Evolutionary conservation across 2,113 vertebrate genomes (phyloP).

Genomic region (Oenanthe oenanthe): DNA sequence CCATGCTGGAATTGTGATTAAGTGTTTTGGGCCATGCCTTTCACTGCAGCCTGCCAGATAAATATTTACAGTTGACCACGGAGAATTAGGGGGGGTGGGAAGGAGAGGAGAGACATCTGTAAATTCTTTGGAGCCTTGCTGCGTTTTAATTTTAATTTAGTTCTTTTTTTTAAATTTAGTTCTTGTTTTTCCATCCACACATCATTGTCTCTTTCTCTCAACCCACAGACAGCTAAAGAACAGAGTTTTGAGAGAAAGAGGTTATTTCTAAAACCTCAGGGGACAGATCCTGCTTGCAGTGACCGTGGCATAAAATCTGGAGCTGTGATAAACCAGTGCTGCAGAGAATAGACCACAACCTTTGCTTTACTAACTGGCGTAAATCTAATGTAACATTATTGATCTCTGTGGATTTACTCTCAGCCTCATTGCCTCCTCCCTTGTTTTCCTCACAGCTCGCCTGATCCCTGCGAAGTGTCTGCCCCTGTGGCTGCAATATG

Average conservation of each 20-base stretch:
- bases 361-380: constrained; percentile 21
- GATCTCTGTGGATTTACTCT: constrained; percentile 47
- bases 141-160: constrained; percentile 43
- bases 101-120: constrained; percentile 57
- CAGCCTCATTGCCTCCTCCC: background rate
- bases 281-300: background rate
- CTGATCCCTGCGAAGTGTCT: background rate
- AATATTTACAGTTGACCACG: constrained; percentile 71
- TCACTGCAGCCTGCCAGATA: constrained; percentile 64
- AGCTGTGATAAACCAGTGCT: background rate
- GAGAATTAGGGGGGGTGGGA: background rate
- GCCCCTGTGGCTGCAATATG: background rate
- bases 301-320: background rate
- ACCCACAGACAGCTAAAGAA: background rate
- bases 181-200: constrained; percentile 31
- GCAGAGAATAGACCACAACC: background rate
- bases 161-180: too few relatives aligned
- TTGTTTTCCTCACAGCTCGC: constrained; percentile 15
- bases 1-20: constrained; percentile 57
- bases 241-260: background rate
- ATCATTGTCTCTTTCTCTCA: constrained; percentile 4
- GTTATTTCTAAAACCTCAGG: background rate
- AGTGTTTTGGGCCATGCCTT: constrained; percentile 63
- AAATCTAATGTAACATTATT: constrained; percentile 4
- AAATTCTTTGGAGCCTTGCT: constrained; percentile 59